Evolutionary conservation across 2,888 invertebrate species (phyloP), one percentile per base, ranked within the genome.

Genomic region (Eupithecia dodoneata): DNA sequence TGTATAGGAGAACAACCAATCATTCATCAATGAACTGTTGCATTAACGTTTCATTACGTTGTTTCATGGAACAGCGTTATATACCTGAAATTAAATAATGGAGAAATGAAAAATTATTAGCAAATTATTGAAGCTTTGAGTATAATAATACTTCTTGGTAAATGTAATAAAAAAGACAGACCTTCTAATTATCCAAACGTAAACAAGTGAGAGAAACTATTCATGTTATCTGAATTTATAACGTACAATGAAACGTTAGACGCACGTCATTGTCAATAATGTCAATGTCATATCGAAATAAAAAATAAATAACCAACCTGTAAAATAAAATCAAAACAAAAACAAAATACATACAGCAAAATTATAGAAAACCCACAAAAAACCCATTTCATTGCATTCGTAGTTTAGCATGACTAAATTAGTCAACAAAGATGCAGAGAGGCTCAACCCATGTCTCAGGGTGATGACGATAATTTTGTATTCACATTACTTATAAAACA

Each of bases 381-480:
- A 66, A 18, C 15, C 13, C 47, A 45, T 41, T 10, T 9, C 5
- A 59, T n/a, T 52, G 52, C 52, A 52, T 2, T 52, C 30, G 42
- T 49, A 66, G 6, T 9, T 47, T n/a, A 52, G 66, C 69, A 92
- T 92, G 93, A 88, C 84, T 44, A 90, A 88, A 84, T 83, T 85
- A 81, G 83, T 84, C 66, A 94, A 94, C 81, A 84, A 85, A 83
- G 88, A 92, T 71, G 94, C 94, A 7, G 92, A 90, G 74, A 89
- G 90, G 13, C 71, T 88, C 6, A 95, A 95, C 81, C 94, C 94
- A 10, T 95, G 94, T 82, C 84, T 93, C 6, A 92, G 92, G 90
- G 94, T 94, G 47, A 52, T 42, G 44, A 63, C 44, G 4, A 70
- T 45, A 7, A 47, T 18, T 45, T 42, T n/a, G 0, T 47, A n/a